Evolutionary conservation across 2,113 vertebrate species (phyloP).

Genomic region (Aplodontia rufa): DNA sequence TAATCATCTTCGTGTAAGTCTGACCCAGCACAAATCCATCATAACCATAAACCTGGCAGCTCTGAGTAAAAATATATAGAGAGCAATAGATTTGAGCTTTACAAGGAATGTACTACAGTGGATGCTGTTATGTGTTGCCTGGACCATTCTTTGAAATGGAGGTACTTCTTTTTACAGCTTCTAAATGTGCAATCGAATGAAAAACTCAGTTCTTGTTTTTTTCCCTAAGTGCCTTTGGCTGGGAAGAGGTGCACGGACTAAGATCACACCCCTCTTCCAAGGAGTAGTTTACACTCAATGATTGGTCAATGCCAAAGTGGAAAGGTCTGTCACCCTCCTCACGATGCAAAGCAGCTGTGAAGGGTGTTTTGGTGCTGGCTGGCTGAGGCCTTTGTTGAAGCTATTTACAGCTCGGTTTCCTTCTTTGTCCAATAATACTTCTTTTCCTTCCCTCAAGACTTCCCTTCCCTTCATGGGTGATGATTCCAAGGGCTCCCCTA

Average conservation of each 20-base stretch:
- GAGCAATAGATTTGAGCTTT: background rate
- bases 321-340: background rate
- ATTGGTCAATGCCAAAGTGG: background rate
- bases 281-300: background rate
- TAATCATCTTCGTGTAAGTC: background rate
- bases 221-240: background rate
- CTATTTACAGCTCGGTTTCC: background rate
- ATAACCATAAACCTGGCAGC: background rate
- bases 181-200: background rate
- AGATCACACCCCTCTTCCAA: background rate
- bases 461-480: background rate
- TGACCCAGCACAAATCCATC: background rate
- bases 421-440: background rate
- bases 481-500: background rate
- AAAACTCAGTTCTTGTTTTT: background rate
- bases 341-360: background rate
- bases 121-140: background rate
- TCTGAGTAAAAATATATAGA: background rate
- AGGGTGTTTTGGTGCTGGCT: background rate
- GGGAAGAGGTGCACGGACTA: background rate
- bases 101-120: accelerated
- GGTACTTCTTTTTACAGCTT: background rate
- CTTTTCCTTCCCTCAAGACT: background rate
- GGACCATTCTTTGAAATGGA: background rate
- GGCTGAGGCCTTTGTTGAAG: background rate